Conservation (phyloP, 1,140 invertebrate genomes). For the Euwallacea similis region DNA sequence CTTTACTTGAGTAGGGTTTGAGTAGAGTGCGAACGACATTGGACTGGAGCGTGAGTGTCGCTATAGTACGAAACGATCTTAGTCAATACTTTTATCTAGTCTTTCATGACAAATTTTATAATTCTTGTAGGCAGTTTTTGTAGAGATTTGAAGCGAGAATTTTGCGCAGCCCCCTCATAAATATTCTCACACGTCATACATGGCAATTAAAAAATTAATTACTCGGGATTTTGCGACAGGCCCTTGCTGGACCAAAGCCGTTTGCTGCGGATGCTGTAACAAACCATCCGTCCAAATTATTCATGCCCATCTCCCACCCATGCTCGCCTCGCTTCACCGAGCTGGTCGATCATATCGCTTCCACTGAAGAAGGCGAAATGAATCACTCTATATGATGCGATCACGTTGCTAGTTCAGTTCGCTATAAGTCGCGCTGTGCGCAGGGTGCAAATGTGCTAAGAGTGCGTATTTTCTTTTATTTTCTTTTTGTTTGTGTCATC, state of each 20-base stretch:
- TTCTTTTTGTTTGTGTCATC: conserved; percentile 19
- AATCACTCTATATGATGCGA: conserved; percentile 22
- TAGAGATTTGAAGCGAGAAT: no score
- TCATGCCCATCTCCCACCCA: neutral
- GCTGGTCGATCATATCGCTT: conserved; percentile 7
- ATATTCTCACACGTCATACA: no score
- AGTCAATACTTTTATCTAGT: no score
- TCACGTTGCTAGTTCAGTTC: conserved; percentile 17
- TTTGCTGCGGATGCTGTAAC: neutral
- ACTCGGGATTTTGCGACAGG: conserved; percentile 2
- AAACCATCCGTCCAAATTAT: neutral
- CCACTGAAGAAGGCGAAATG: conserved; percentile 24
- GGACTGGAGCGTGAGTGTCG: no score
- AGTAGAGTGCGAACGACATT: no score
- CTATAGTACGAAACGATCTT: no score
- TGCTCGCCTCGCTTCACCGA: conserved; percentile 3
- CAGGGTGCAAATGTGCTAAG: conserved; percentile 22
- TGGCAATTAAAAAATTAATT: conserved; percentile 8
- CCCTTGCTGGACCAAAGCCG: conserved; percentile 1
- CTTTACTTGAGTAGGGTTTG: no score
- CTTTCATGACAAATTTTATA: no score
- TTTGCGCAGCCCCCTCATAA: no score
- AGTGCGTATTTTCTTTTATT: conserved; percentile 18
- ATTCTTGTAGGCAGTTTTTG: no score
- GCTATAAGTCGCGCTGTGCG: conserved; percentile 22